These are phyloP conservation scores for Hoplias malabaricus DNA, from an alignment of 2,113 vertebrate species.

Conservation along the genomic window DNA sequence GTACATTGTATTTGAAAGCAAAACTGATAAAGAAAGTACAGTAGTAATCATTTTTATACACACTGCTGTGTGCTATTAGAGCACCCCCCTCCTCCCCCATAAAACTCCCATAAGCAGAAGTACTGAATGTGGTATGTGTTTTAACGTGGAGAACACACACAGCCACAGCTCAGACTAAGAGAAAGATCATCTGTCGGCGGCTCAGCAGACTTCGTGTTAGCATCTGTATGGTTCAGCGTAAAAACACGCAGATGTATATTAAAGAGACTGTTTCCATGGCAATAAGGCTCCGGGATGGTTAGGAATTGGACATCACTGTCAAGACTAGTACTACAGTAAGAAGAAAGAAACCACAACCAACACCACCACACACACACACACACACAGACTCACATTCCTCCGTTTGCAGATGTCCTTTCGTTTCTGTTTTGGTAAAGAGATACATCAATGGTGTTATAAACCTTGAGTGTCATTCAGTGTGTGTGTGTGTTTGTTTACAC, in stretches of 20 bases:
- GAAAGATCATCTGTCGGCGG: neutral
- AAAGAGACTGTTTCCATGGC: neutral
- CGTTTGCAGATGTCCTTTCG: conserved; percentile 69
- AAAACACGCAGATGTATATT: neutral
- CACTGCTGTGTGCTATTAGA: too few species aligned
- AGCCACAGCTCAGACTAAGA: neutral
- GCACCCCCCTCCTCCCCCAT: too few species aligned
- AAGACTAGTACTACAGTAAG: conserved; percentile 14
- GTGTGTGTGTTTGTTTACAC: neutral
- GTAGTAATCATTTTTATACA: too few species aligned
- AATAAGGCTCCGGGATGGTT: conserved; percentile 6
- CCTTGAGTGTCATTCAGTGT: conserved; percentile 40
- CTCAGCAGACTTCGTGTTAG: neutral
- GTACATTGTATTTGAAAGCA: too few species aligned
- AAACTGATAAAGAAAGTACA: too few species aligned
- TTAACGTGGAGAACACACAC: neutral
- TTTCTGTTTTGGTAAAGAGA: conserved; percentile 74
- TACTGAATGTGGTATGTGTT: neutral
- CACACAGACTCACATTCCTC: conserved; percentile 75
- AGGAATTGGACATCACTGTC: conserved; percentile 33
- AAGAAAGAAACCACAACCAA: conserved; percentile 38
- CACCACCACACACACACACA: conserved; percentile 58
- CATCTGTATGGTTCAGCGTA: neutral
- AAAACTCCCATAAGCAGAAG: neutral
- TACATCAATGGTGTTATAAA: conserved; percentile 67